phyloP scores from a whole-genome alignment of 2,113 vertebrate species.

The Sylvia atricapilla region DNA sequence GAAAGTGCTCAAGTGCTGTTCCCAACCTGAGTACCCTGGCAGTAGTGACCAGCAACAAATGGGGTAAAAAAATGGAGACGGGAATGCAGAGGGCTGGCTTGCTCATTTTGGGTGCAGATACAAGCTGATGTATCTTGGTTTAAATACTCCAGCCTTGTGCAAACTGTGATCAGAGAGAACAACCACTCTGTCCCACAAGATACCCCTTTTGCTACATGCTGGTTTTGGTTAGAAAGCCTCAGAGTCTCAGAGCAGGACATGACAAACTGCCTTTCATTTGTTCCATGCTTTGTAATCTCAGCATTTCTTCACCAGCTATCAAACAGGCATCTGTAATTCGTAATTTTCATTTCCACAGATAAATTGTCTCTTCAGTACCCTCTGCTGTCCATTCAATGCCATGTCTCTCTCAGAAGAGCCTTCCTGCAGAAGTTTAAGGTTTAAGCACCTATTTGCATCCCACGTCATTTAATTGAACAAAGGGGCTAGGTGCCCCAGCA shows the following conservation, averaged over 20 bases:
- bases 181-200: not conserved
- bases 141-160: not conserved
- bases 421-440: not conserved
- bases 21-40: not conserved
- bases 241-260: not conserved
- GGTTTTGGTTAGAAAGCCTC: not conserved
- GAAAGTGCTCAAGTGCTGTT: not conserved
- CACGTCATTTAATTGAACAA: not conserved
- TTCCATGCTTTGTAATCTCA: not conserved
- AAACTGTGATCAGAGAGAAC: not conserved
- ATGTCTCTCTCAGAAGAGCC: not conserved
- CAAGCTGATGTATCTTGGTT: not conserved
- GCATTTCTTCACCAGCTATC: not conserved
- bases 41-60: not conserved
- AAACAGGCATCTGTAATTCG: not conserved
- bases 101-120: not conserved
- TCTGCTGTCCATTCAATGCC: constrained; percentile 22
- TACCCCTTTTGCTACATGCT: not conserved
- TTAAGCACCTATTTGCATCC: not conserved
- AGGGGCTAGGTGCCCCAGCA: not conserved
- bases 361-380: constrained; percentile 47
- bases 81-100: not conserved
- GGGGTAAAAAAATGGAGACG: not conserved
- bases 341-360: not conserved
- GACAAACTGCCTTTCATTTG: not conserved